Percentiles rank a stretch among this genome's conserved stretches.
Conservation (phyloP, 1,140 invertebrate genomes). For the Macrocentrus cingulum region DNA sequence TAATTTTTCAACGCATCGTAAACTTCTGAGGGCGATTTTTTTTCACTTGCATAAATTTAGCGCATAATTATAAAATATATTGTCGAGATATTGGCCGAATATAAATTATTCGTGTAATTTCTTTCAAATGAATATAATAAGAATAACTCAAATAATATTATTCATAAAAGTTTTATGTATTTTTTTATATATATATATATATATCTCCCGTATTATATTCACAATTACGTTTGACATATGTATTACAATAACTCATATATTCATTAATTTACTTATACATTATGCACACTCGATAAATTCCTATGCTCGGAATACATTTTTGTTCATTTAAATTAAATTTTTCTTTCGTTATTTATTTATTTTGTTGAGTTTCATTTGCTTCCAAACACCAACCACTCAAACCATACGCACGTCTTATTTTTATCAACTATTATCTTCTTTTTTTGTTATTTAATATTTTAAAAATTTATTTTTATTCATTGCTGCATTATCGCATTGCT, state of each 20-base stretch:
- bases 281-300: slow-evolving; percentile 29
- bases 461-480: background rate
- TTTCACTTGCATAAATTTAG: background rate
- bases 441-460: background rate
- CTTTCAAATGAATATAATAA: too few relatives aligned
- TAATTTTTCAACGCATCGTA: background rate
- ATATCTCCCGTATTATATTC: slow-evolving; percentile 46
- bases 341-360: slow-evolving; percentile 16
- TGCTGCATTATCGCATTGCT: background rate
- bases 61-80: background rate
- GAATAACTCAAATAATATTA: too few relatives aligned
- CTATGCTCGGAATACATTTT: slow-evolving; percentile 25
- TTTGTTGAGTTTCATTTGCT: too few relatives aligned
- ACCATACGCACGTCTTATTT: too few relatives aligned
- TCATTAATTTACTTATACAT: slow-evolving; percentile 37
- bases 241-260: slow-evolving; percentile 45
- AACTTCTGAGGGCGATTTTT: background rate
- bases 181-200: slow-evolving; percentile 47
- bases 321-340: slow-evolving; percentile 28
- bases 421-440: too few relatives aligned
- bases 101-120: too few relatives aligned
- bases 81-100: too few relatives aligned
- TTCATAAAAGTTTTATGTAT: slow-evolving; percentile 59
- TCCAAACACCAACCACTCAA: too few relatives aligned
- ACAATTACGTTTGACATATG: slow-evolving; percentile 57